Percentiles rank a stretch among this genome's conserved stretches.
These are phyloP conservation scores for Dromococcyx pavoninus DNA, from an alignment of 2,797 vertebrate species.

Conservation along the genomic window DNA sequence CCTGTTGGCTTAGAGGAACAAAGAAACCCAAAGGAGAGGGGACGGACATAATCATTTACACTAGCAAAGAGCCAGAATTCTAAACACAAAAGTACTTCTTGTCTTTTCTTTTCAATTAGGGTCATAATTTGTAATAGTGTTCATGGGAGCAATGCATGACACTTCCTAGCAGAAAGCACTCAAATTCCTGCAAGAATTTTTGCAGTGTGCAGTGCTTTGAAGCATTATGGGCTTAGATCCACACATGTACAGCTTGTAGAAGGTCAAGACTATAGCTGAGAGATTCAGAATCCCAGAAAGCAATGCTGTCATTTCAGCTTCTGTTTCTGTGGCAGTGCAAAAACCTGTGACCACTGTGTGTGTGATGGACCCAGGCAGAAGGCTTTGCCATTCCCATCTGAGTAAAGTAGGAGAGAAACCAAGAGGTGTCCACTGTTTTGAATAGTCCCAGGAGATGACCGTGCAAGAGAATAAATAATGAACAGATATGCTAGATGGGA, in stretches of 20 bases:
- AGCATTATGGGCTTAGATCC: not conserved
- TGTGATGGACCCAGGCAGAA: not conserved
- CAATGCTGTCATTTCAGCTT: not conserved
- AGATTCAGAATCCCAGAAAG: not conserved
- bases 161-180: slow-evolving; percentile 37
- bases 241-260: not conserved
- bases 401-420: not conserved
- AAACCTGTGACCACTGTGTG: not conserved
- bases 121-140: slow-evolving; percentile 1
- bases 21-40: not conserved
- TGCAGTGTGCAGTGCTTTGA: not conserved
- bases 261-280: not conserved
- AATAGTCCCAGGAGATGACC: not conserved
- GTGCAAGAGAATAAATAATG: not conserved
- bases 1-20: not conserved
- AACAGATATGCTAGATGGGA: not conserved
- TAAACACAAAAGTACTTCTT: slow-evolving; percentile 34
- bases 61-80: not conserved
- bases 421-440: not conserved
- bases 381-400: not conserved
- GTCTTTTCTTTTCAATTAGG: not conserved
- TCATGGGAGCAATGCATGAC: slow-evolving; percentile 26
- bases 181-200: slow-evolving; percentile 32
- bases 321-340: not conserved
- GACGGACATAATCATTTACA: not conserved